Base-by-base conservation (phyloP, 2,113 vertebrate genomes). In the Pituophis catenifer region DNA sequence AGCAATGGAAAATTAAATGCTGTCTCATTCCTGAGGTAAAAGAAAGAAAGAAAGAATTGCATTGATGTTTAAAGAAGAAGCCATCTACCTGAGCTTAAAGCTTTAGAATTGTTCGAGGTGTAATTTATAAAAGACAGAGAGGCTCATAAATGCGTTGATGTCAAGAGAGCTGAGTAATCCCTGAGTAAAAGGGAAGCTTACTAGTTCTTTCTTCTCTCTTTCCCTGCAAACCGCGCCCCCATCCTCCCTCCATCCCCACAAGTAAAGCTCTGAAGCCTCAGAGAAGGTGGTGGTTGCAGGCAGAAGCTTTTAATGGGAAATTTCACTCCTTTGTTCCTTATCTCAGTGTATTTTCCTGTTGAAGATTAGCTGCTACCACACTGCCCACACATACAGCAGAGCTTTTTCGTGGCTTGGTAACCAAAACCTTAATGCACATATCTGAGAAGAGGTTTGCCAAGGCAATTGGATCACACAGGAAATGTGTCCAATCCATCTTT, bases 301-400 rank as follows among this genome's bases (percentile, higher is more conserved):
- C 50, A 5, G 6, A 26, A 94, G 88, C 44, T 87, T 95, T 93
- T n/a, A 91, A 91, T 29, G 94, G 52, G 65, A 87, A 93, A 0
- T 87, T 93, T 92, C 91, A 1, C 59, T 93, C 48, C 86, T 95
- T 94, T 92, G 50, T 13, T 86, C 38, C 53, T 94, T 26, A 65
- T 62, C 19, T 29, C 38, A 89, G 0, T 26, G 91, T 88, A 58
- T 94, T 96, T 91, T 95, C 91, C 57, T 57, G 8, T 53, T 0
- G 0, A 53, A 58, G 48, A 59, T 50, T 57, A 87, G 75, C 57
- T 65, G 94, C 93, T 90, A 53, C 1, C 11, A 19, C 90, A 94
- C 90, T 44, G 75, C 75, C 33, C 75, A 81, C 75, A 81, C 75
- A 81, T 17, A 75, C 50, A 44, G 93, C 89, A 6, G 8, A 11